These are phyloP conservation scores for Nesoenas mayeri DNA, from an alignment of 2,113 vertebrate genomes.

Conservation along the genomic window DNA sequence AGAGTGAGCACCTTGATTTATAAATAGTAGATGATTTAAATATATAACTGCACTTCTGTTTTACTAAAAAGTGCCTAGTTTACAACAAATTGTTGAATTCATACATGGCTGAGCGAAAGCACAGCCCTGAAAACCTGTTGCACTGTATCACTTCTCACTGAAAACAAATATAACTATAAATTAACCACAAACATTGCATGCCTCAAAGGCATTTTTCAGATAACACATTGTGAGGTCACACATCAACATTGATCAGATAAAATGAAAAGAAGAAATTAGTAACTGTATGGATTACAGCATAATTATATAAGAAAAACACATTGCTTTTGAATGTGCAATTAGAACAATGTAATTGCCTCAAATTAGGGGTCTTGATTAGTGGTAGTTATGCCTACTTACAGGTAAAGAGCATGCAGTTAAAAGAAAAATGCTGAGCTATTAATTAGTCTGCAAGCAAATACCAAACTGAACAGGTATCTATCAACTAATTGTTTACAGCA, in stretches of 20 bases:
- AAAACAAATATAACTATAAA: neutral
- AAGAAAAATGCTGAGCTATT: neutral
- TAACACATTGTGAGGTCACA: neutral
- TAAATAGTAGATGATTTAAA: neutral
- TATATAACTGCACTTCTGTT: neutral
- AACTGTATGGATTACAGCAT: conserved; percentile 3
- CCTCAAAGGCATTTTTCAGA: conserved; percentile 25
- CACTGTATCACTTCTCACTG: neutral
- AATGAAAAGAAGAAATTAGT: conserved; percentile 44
- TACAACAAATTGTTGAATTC: neutral
- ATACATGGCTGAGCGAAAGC: neutral
- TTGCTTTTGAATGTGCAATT: conserved; percentile 27
- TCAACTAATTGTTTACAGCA: neutral
- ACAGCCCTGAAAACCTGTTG: neutral
- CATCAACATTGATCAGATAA: conserved; percentile 50
- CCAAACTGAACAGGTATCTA: conserved; percentile 28
- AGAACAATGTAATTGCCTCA: conserved; percentile 47
- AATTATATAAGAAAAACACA: conserved; percentile 18
- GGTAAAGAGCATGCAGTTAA: neutral
- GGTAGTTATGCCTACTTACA: conserved; percentile 21
- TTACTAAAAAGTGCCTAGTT: neutral
- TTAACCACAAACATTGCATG: neutral
- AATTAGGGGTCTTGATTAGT: conserved; percentile 37
- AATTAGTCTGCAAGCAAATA: conserved; percentile 1
- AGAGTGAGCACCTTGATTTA: neutral